Evolutionary conservation across 2,113 vertebrate species (phyloP).

Genomic region (Bucco capensis): DNA sequence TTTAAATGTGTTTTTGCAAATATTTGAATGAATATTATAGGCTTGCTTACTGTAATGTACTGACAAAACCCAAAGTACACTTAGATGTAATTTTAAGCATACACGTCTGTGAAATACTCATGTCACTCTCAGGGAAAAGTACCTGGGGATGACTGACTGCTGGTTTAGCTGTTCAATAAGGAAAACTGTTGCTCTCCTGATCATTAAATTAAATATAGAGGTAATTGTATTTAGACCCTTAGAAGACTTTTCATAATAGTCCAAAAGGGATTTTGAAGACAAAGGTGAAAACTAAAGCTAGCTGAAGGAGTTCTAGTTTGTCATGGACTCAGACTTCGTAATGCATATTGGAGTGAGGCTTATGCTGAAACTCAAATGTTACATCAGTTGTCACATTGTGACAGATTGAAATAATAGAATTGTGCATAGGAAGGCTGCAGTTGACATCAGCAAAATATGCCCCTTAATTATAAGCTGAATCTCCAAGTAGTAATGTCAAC

Average conservation of each 20-base stretch:
- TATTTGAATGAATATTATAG: not conserved
- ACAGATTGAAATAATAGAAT: not conserved
- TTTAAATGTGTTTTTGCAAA: not conserved
- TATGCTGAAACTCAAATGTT: not conserved
- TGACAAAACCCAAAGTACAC: not conserved
- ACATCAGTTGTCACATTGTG: not conserved
- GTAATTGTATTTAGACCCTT: not conserved
- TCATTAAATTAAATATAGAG: not conserved
- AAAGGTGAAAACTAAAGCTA: not conserved
- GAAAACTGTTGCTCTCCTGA: not conserved
- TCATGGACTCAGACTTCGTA: not conserved
- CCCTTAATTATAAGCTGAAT: not conserved
- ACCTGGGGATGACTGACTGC: not conserved
- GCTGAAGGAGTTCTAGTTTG: not conserved
- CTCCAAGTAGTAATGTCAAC: not conserved
- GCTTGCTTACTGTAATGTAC: not conserved
- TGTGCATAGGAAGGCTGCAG: not conserved
- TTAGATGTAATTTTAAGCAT: not conserved
- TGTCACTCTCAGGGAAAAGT: not conserved
- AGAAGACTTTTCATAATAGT: not conserved
- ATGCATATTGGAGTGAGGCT: rapidly evolving
- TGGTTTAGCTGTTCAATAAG: not conserved
- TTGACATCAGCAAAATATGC: not conserved
- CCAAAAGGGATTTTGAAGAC: not conserved
- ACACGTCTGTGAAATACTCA: not conserved